These are phyloP conservation scores for Coboldia fuscipes DNA, from an alignment of 1,140 invertebrate species.

Conservation along the genomic window DNA sequence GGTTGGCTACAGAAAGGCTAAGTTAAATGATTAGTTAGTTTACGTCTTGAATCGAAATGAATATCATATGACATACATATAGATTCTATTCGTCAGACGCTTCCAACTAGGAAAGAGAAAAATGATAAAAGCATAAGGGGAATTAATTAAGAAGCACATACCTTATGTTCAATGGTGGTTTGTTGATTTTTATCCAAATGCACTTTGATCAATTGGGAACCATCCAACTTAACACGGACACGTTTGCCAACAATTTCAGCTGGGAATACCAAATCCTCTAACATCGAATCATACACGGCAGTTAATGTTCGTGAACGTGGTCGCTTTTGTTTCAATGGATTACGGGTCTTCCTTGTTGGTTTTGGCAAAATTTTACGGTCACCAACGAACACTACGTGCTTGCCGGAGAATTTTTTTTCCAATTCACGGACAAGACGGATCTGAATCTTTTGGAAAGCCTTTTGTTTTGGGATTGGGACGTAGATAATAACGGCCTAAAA, in stretches of 20 bases:
- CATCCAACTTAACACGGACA: slow-evolving; percentile 88
- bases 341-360: slow-evolving; percentile 86
- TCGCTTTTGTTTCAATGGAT: slow-evolving; percentile 92
- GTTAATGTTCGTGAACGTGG: slow-evolving; percentile 86
- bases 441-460: slow-evolving; percentile 95
- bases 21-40: no score
- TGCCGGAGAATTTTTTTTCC: slow-evolving; percentile 99
- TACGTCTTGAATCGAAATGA: no score
- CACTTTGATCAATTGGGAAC: slow-evolving; percentile 90
- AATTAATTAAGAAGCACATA: no score
- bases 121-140: slow-evolving; percentile 3
- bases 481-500: slow-evolving; percentile 93
- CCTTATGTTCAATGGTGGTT: slow-evolving; percentile 98
- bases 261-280: slow-evolving; percentile 95
- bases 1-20: no score
- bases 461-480: slow-evolving; percentile 94
- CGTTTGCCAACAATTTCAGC: slow-evolving; percentile 99
- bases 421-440: slow-evolving; percentile 87
- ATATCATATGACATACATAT: no score
- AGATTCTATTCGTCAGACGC: no score
- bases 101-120: no score
- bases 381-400: slow-evolving; percentile 96
- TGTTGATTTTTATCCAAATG: slow-evolving; percentile 97
- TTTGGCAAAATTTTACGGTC: slow-evolving; percentile 96
- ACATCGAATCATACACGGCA: slow-evolving; percentile 87